Base-by-base conservation (phyloP, 2,888 invertebrate species). In the Zaprionus obscuricornis region DNA sequence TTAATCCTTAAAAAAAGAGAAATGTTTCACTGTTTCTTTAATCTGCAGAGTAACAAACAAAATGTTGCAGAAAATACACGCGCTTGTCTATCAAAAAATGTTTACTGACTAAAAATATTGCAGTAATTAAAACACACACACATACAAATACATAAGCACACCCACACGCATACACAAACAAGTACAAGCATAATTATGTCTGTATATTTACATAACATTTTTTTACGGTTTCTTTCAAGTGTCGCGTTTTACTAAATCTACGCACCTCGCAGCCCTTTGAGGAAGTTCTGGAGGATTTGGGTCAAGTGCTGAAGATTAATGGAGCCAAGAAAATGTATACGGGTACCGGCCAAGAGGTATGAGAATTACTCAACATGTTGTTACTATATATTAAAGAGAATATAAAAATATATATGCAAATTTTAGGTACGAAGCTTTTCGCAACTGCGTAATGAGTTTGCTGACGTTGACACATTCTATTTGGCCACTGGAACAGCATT, bases 361-460 rank as follows among this genome's bases (percentile, higher is more conserved):
- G 90, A 0, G 3, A 16, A 1, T 6, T 8, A 13, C 8, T 10
- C n/a, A 1, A 3, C 11, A 14, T 6, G 8, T n/a, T n/a, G 11
- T 26, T 37, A 11, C 4, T 8, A n/a, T n/a, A n/a, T n/a, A n/a
- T n/a, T n/a, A n/a, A n/a, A n/a, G n/a, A n/a, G n/a, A n/a, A n/a
- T n/a, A n/a, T n/a, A n/a, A n/a, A n/a, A n/a, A n/a, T n/a, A 7
- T 24, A 16, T 14, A 22, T 16, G 26, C 24, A n/a, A n/a, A n/a
- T n/a, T n/a, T n/a, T n/a, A 96, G 96, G 95, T 98, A 2, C 93
- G 96, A 77, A 97, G 98, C 89, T 98, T 97, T 90, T 97, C 97
- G 0, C 98, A 98, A 85, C 91, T 98, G 46, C 93, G 97, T 39
- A 96, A 97, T 89, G 98, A 98, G 88, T 96, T 97, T 87, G 95